Conservation (phyloP, 2,888 invertebrate genomes). For the Ormyrus thymus region DNA sequence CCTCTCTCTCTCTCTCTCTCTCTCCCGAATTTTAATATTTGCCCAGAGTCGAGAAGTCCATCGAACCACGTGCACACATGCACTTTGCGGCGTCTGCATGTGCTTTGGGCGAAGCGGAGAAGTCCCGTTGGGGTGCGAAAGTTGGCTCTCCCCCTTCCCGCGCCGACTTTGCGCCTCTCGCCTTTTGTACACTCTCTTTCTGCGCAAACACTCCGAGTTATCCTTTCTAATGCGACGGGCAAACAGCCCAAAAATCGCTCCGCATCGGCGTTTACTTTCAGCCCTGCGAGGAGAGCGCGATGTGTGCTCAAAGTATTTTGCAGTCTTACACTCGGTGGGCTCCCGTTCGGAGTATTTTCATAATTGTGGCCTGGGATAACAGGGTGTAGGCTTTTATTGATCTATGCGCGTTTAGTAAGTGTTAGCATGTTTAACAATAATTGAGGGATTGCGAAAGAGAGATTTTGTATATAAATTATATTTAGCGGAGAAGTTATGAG, state of each 20-base stretch:
- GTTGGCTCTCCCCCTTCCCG: constrained; percentile 22
- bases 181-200: constrained; percentile 26
- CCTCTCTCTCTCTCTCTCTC: too few relatives aligned
- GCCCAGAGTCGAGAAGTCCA: constrained; percentile 16
- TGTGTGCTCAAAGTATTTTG: constrained; percentile 31
- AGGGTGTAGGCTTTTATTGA: too few relatives aligned
- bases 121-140: constrained; percentile 12
- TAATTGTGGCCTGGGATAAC: too few relatives aligned
- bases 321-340: not conserved
- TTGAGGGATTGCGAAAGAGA: too few relatives aligned
- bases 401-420: too few relatives aligned
- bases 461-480: too few relatives aligned
- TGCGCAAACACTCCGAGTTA: constrained; percentile 62
- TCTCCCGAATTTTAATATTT: too few relatives aligned
- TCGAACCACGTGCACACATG: not conserved
- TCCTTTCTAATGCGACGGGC: constrained; percentile 55
- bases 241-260: constrained; percentile 52
- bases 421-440: too few relatives aligned
- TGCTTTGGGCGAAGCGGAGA: constrained; percentile 1
- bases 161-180: not conserved
- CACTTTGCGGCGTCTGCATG: not conserved
- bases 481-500: too few relatives aligned
- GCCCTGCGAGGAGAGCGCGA: not conserved
- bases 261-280: constrained; percentile 14
- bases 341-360: too few relatives aligned